These are phyloP conservation scores for Cosmopolites sordidus DNA, from an alignment of 2,888 invertebrate species.

Conservation along the genomic window DNA sequence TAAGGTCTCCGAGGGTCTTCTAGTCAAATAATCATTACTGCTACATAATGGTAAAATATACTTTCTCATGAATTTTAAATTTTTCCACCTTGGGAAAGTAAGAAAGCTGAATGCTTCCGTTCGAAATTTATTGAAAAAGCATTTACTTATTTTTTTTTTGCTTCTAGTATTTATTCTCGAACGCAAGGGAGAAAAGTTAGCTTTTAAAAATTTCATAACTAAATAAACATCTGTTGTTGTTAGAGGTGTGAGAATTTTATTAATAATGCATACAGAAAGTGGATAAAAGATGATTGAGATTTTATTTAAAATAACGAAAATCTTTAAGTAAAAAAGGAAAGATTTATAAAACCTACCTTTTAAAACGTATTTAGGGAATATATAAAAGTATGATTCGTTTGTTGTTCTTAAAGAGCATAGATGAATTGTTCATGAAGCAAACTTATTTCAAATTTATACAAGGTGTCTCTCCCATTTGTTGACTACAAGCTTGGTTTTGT, in stretches of 20 bases:
- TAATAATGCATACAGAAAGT: too few relatives aligned
- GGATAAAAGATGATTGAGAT: too few relatives aligned
- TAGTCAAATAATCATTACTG: constrained; percentile 33
- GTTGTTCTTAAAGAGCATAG: too few relatives aligned
- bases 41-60: constrained; percentile 32
- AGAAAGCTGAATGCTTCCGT: not conserved
- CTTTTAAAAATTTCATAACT: not conserved
- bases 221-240: not conserved
- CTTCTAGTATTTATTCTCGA: not conserved
- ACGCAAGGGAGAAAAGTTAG: not conserved
- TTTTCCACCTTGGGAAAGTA: constrained; percentile 13
- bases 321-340: too few relatives aligned
- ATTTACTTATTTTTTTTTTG: constrained; percentile 4
- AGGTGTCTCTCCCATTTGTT: too few relatives aligned
- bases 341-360: too few relatives aligned
- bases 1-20: constrained; percentile 32
- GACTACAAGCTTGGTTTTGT: too few relatives aligned
- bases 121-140: constrained; percentile 20
- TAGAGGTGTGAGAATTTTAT: not conserved
- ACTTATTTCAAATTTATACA: too few relatives aligned
- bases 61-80: constrained; percentile 33
- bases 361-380: too few relatives aligned
- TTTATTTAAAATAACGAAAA: too few relatives aligned
- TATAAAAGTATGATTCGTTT: too few relatives aligned
- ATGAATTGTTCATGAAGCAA: too few relatives aligned